Base-by-base conservation (phyloP, 1,140 invertebrate species). In the Muscidifurax raptorellus region DNA sequence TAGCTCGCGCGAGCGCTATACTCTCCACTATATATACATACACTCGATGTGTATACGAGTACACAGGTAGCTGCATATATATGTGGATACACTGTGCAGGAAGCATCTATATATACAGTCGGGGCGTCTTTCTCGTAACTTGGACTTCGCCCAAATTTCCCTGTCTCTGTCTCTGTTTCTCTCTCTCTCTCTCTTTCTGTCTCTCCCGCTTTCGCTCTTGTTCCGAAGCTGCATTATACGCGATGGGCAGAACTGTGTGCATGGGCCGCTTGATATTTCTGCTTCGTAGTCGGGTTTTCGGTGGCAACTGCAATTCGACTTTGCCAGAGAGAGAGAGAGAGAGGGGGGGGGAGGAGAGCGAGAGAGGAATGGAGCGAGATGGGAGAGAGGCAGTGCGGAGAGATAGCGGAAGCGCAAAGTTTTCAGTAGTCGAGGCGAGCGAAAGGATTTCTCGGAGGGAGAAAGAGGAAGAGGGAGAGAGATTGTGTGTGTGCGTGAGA, bases 91-190 rank as follows among this genome's bases (percentile, higher is more conserved):
- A 13, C 71, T 15, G 30, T 74, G 32, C 30, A 4, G 13, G 27
- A 15, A 28, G 67, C 67, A 36, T 32, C 5, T 36, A 72, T 28
- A 74, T 1, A 40, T 10, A 40, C 36, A 40, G 36, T 9, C 7
- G 22, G 7, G 52, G 25, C 27, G 47, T 80, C 77, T 86, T 85
- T 84, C 71, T 81, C 87, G 86, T 78, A 85, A 86, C 86, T 92
- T 92, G 91, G 91, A 91, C 87, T 88, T 88, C 80, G 83, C 87
- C 92, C 90, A 92, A 92, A 91, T 90, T 89, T 88, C 88, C 80
- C 22, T 47, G 18, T 27, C 40, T 47, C 36, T 44, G 9, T 22
- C n/a, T 59, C 47, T 15, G 0, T 32, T 5, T 32, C 32, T 32
- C 22, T 36, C 66, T 13, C 67, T 66, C 40, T 32, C 40, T n/a